phyloP scores from a whole-genome alignment of 2,888 invertebrate genomes.

The Patella pellucida region DNA sequence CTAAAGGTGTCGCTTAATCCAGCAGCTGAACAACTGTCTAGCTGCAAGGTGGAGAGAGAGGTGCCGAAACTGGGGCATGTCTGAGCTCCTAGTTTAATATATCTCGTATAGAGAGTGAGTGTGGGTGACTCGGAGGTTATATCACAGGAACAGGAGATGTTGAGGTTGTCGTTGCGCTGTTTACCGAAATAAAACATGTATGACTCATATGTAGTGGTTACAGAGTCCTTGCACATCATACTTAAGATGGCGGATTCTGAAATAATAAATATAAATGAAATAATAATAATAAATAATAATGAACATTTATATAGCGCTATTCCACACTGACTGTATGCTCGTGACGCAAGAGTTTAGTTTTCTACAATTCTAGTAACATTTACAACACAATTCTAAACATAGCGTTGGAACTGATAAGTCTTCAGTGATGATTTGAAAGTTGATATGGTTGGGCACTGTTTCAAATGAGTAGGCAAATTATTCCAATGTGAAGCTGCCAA shows the following conservation, averaged over 20 bases:
- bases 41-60: not conserved
- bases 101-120: not conserved
- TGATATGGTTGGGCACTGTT: too few relatives aligned
- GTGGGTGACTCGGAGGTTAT: not conserved
- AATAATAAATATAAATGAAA: not conserved
- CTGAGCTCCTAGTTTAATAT: not conserved
- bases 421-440: too few relatives aligned
- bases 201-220: not conserved
- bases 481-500: too few relatives aligned
- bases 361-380: too few relatives aligned
- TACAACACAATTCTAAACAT: too few relatives aligned
- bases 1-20: not conserved
- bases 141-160: not conserved
- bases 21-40: not conserved
- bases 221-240: not conserved
- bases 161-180: not conserved
- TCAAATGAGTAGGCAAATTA: too few relatives aligned
- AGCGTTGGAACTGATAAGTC: too few relatives aligned
- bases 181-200: conserved; percentile 6
- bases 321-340: too few relatives aligned
- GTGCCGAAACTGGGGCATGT: not conserved
- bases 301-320: too few relatives aligned
- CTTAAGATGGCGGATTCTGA: not conserved
- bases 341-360: too few relatives aligned
- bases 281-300: too few relatives aligned